Conservation (phyloP, 2,113 vertebrate genomes). For the Phyllopteryx taeniolatus region DNA sequence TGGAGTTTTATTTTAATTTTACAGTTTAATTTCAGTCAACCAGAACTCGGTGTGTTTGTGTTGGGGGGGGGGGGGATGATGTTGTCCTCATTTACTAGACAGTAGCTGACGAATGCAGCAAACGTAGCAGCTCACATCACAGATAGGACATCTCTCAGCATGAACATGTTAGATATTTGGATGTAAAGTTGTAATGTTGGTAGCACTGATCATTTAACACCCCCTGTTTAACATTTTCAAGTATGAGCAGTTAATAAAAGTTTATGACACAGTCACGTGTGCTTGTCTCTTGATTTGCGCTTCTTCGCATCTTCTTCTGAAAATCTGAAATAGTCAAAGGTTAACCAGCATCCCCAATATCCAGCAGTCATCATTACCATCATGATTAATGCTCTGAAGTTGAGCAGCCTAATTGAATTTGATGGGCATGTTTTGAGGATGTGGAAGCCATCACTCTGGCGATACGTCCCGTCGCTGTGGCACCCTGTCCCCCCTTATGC, state of each 20-base stretch:
- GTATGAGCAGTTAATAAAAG: background rate
- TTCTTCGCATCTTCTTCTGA: background rate
- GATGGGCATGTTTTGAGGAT: background rate
- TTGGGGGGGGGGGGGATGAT: background rate
- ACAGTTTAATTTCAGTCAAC: constrained; percentile 8
- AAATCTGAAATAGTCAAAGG: background rate
- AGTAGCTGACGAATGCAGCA: constrained; percentile 44
- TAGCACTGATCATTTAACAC: constrained; percentile 14
- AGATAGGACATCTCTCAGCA: constrained; percentile 2
- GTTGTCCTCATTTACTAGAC: constrained; percentile 4
- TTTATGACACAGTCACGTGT: background rate
- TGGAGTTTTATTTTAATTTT: background rate
- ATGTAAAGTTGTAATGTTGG: constrained; percentile 1
- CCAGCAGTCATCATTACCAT: no score
- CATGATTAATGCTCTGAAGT: no score
- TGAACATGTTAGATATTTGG: constrained; percentile 14
- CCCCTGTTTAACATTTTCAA: background rate
- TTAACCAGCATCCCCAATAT: no score
- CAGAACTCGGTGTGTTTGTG: background rate
- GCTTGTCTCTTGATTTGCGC: background rate
- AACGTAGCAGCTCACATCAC: constrained; percentile 43
- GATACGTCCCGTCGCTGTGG: background rate
- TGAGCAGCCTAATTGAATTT: background rate
- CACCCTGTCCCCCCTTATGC: no score
- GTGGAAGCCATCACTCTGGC: background rate